Evolutionary conservation across 2,797 vertebrate genomes (phyloP), one percentile per base, ranked within the genome.

Genomic region (Orestias chungarensis): DNA sequence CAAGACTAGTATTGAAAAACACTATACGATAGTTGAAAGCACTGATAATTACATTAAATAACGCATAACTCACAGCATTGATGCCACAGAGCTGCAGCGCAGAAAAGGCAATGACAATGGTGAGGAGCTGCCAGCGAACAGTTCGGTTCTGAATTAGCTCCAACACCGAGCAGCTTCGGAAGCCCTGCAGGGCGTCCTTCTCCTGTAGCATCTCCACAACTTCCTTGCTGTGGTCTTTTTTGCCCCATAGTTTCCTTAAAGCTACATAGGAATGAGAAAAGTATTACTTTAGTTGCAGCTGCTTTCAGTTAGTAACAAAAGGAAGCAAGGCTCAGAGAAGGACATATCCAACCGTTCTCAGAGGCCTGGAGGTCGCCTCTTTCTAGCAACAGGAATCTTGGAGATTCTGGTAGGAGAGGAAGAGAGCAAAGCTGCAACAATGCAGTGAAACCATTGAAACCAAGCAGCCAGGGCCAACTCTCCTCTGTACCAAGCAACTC

Each of bases 181-280:
- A 68, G 6, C 81, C 86, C 18, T 79, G 62, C 71, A 92, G 73
- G 18, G 87, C 80, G 4, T 76, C 86, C 35, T 92, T 90, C 91
- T 96, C 96, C 73, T 87, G 80, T 83, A 94, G 1, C 93, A 97
- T 95, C 82, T 95, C 95, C 78, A 95, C 87, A 46, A 96, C 79
- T 79, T 95, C 95, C 0, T 25, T 59, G 43, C 57, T 80, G 38
- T 92, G 80, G 86, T 96, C 94, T 8, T 80, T 81, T 46, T 0
- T 71, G 64, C 95, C 95, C 94, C 95, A 95, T 9, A 96, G 84
- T 76, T 73, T 92, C 65, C 80, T 87, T 61, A 96, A 75, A 77
- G 95, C 95, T 96, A 46, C 5, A 66, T 35, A 44, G 2, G 47
- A 43, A 70, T 3, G 5, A 74, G 15, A 64, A 65, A 73, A 40